These are phyloP conservation scores for Baryphthengus martii DNA, from an alignment of 2,113 vertebrate species.

Conservation along the genomic window DNA sequence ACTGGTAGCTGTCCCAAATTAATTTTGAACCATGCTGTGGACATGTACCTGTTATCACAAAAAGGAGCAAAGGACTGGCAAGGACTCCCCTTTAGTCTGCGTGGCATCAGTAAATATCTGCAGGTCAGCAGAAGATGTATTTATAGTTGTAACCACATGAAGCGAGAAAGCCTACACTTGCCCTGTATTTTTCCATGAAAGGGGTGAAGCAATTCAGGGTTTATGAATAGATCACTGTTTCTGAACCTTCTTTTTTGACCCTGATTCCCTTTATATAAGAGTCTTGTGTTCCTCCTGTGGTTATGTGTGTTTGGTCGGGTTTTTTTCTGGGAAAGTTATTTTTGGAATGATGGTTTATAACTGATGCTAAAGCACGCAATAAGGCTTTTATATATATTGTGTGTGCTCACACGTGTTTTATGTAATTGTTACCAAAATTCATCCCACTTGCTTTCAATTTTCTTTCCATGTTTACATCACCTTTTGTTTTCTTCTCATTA, in stretches of 20 bases:
- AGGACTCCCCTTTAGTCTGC: background rate
- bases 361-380: background rate
- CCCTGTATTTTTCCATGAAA: conserved; percentile 56
- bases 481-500: background rate
- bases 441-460: background rate
- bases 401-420: background rate
- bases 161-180: background rate
- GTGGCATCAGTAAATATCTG: conserved; percentile 29
- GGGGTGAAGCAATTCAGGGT: conserved; percentile 46
- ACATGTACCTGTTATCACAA: conserved; percentile 18
- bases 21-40: background rate
- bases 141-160: conserved; percentile 59
- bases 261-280: conserved; percentile 55
- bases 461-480: background rate
- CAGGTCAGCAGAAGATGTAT: conserved; percentile 50
- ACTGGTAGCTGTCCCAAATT: background rate
- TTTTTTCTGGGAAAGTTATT: conserved; percentile 22
- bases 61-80: background rate
- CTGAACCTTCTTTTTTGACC: conserved; percentile 49
- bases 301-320: background rate
- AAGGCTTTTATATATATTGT: background rate
- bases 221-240: conserved; percentile 65
- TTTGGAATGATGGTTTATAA: conserved; percentile 48
- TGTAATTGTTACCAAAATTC: background rate
- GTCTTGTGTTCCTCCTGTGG: conserved; percentile 49